These are phyloP conservation scores for Stigmatopora argus DNA, from an alignment of 2,113 vertebrate species.

Conservation along the genomic window DNA sequence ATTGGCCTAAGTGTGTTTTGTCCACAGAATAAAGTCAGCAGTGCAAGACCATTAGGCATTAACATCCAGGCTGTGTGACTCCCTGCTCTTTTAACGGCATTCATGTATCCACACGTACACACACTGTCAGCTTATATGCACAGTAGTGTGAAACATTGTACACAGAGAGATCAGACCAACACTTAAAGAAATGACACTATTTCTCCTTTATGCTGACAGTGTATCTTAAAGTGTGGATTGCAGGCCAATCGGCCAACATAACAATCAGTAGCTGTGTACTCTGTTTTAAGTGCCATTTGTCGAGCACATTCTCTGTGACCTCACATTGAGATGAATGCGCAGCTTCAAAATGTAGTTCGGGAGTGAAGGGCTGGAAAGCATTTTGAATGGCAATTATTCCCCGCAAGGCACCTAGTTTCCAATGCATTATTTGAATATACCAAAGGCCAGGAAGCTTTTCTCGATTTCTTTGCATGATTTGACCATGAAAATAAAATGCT, in stretches of 20 bases:
- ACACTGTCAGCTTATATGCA: background rate
- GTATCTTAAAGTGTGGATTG: background rate
- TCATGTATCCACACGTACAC: background rate
- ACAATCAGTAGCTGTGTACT: background rate
- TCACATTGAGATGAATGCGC: background rate
- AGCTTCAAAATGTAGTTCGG: background rate
- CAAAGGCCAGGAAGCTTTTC: background rate
- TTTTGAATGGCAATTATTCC: background rate
- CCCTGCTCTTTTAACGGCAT: constrained; percentile 31
- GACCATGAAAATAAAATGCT: background rate
- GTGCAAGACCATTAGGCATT: constrained; percentile 56
- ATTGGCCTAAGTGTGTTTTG: constrained; percentile 41
- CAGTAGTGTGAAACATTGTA: background rate
- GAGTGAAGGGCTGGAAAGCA: background rate
- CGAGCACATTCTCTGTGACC: background rate
- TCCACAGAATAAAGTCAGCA: constrained; percentile 43
- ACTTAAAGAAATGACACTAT: background rate
- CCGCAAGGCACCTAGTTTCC: background rate
- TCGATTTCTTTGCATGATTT: background rate
- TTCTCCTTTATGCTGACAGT: background rate
- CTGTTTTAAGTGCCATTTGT: background rate
- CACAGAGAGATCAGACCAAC: background rate
- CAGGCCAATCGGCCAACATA: background rate
- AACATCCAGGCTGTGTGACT: constrained; percentile 35
- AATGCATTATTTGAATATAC: background rate